phyloP scores from a whole-genome alignment of 2,888 invertebrate genomes.

The Nephrotoma appendiculata region DNA sequence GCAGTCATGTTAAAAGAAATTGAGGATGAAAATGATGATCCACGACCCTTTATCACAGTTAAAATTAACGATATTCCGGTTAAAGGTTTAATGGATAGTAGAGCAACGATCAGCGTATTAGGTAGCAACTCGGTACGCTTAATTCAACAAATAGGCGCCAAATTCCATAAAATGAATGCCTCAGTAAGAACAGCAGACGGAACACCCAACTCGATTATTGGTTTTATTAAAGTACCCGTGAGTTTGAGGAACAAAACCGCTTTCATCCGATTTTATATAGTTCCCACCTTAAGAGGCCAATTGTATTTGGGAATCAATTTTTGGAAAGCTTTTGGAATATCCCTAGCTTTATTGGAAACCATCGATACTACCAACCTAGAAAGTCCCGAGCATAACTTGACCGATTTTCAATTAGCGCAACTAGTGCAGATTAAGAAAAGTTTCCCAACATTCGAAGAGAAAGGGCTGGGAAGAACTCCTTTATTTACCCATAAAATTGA shows the following conservation, averaged over 20 bases:
- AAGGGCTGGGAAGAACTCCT: not conserved
- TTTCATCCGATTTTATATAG: not conserved
- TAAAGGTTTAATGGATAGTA: not conserved
- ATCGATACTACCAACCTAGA: not conserved
- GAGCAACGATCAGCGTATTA: not conserved
- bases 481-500: conserved; percentile 11
- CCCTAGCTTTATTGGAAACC: not conserved
- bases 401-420: not conserved
- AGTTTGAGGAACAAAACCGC: not conserved
- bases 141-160: not conserved
- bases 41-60: not conserved
- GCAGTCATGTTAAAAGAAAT: not conserved
- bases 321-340: conserved; percentile 7
- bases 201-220: not conserved
- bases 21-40: not conserved
- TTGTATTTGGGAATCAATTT: conserved; percentile 11
- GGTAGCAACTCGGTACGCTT: not conserved
- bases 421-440: not conserved
- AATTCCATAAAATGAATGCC: not conserved
- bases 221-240: not conserved
- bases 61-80: not conserved
- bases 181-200: not conserved
- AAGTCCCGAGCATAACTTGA: not conserved
- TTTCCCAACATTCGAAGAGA: not conserved
- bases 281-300: not conserved